A percentile compares a stretch with the other conserved stretches of the same genome.
Evolutionary conservation across 1,140 invertebrate genomes (phyloP).

Genomic region (Drosophila gunungcola): DNA sequence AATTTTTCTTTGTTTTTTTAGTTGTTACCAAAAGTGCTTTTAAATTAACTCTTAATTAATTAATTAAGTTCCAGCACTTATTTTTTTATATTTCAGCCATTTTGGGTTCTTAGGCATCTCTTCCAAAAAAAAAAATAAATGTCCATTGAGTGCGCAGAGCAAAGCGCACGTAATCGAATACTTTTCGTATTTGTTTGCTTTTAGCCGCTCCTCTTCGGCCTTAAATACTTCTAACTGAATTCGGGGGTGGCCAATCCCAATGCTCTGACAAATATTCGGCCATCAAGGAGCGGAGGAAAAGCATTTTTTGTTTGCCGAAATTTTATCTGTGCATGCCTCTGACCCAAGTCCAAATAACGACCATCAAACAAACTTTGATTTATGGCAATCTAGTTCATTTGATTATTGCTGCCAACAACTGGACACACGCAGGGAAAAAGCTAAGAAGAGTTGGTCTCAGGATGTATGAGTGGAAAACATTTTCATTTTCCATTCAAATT

Average conservation of each 20-base stretch:
- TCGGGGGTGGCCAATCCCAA: slow-evolving; percentile 6
- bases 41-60: slow-evolving; percentile 11
- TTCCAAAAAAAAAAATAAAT: slow-evolving; percentile 24
- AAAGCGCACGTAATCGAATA: slow-evolving; percentile 39
- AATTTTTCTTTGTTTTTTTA: slow-evolving; percentile 7
- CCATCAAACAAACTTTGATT: slow-evolving; percentile 75
- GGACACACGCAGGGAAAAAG: slow-evolving; percentile 12
- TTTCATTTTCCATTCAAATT: slow-evolving; percentile 80
- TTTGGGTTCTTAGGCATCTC: slow-evolving; percentile 2
- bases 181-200: slow-evolving; percentile 22
- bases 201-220: slow-evolving; percentile 6
- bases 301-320: slow-evolving; percentile 44
- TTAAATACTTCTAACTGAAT: slow-evolving; percentile 42
- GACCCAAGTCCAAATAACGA: slow-evolving; percentile 54
- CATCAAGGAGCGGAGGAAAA: slow-evolving; percentile 41
- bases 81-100: slow-evolving; percentile 11
- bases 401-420: slow-evolving; percentile 64
- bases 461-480: slow-evolving; percentile 56
- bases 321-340: slow-evolving; percentile 69
- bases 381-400: slow-evolving; percentile 79
- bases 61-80: slow-evolving; percentile 8
- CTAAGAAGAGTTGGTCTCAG: slow-evolving; percentile 1
- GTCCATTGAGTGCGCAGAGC: slow-evolving; percentile 14
- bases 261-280: slow-evolving; percentile 62
- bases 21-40: neutral